Evolutionary conservation across 2,113 vertebrate genomes (phyloP).

Genomic region (Dinomys branickii): DNA sequence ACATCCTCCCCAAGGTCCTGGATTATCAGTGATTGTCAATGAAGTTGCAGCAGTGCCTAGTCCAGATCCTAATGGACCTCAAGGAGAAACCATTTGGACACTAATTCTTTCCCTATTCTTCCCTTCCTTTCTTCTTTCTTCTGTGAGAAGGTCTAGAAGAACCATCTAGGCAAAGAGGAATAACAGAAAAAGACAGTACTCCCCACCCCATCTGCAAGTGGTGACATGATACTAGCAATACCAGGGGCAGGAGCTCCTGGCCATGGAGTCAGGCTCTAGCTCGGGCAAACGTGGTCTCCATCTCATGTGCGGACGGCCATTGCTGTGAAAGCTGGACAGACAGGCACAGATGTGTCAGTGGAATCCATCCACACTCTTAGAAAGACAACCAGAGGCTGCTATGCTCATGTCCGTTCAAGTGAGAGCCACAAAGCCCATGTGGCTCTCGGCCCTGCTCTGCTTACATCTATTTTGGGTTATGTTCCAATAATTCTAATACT

Average conservation of each 20-base stretch:
- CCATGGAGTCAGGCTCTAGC: background rate
- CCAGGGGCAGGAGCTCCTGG: background rate
- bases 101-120: background rate
- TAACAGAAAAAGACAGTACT: background rate
- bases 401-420: accelerated
- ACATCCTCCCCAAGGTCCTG: background rate
- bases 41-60: background rate
- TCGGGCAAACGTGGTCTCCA: background rate
- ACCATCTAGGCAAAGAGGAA: background rate
- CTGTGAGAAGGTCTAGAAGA: background rate
- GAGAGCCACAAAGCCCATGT: background rate
- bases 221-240: accelerated
- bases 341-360: background rate
- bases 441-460: background rate
- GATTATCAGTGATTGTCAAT: background rate
- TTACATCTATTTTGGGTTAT: background rate
- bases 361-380: background rate
- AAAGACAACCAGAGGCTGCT: background rate
- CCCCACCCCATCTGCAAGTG: accelerated
- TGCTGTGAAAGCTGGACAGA: background rate
- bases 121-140: background rate
- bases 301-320: accelerated
- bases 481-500: background rate
- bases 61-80: background rate
- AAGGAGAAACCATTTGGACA: background rate